Conservation (phyloP, 1,140 invertebrate species). For the Drosophila nebulosa region DNA sequence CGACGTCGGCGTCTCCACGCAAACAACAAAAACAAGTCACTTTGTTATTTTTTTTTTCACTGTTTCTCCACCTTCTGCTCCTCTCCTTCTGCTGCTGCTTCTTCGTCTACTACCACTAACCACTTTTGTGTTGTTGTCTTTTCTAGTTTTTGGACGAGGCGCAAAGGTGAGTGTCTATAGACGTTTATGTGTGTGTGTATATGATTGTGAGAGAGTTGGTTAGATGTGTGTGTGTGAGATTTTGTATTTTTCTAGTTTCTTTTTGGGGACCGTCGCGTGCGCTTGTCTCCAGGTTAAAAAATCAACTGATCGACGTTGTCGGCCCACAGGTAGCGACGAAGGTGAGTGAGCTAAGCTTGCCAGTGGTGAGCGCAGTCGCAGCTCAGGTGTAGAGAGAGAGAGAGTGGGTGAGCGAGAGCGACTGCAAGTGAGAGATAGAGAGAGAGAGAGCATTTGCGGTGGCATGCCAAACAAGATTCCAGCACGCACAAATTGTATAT, state of each 20-base stretch:
- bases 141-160: constrained; percentile 62
- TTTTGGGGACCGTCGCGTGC: constrained; percentile 45
- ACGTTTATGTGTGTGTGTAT: constrained; percentile 11
- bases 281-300: constrained; percentile 57
- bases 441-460: background rate
- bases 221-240: constrained; percentile 6
- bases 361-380: constrained; percentile 8
- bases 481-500: constrained; percentile 43
- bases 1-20: constrained; percentile 43
- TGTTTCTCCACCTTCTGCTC: background rate
- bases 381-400: constrained; percentile 36
- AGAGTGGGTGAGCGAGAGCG: background rate
- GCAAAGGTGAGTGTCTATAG: constrained; percentile 4
- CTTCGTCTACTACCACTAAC: constrained; percentile 53
- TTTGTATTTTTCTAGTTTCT: constrained; percentile 8
- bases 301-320: constrained; percentile 60
- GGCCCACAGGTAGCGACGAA: constrained; percentile 61
- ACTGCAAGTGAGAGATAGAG: background rate
- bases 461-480: constrained; percentile 65
- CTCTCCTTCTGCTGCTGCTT: constrained; percentile 22
- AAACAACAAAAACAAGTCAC: constrained; percentile 67
- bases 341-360: constrained; percentile 62
- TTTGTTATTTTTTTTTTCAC: constrained; percentile 44
- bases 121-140: constrained; percentile 64
- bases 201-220: constrained; percentile 6